Evolutionary conservation across 2,113 vertebrate genomes (phyloP), one percentile per base, ranked within the genome.

Genomic region (Marmota flaviventris): DNA sequence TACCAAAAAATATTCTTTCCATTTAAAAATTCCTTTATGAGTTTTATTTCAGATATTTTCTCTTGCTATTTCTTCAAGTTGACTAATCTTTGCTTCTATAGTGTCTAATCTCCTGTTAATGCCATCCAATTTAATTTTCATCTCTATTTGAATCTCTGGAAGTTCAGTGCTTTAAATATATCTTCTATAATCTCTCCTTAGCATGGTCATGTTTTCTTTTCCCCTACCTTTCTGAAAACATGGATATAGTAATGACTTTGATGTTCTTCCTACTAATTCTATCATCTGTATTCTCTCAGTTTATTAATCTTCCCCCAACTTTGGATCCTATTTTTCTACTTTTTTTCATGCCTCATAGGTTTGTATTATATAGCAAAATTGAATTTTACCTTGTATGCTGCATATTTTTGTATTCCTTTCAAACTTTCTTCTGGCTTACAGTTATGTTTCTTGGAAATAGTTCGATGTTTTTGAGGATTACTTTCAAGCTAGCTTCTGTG

Each of bases 401-500:
- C 24, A 58, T 69, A 32, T 81, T 37, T 51, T 82, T 61, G 12
- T 93, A 77, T 81, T 81, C 11, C 56, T 79, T 81, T 96, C 65
- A 61, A 76, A 9, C 18, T 32, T 91, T 96, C 61, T 12, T 93
- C 79, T 91, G 75, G 37, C 45, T 37, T 42, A 27, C 53, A 88
- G 37, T 81, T 95, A 87, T 53, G 8, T 84, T 85, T 81, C 65
- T 73, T 94, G 29, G 65, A 81, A 90, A 58, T 45, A 81, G 22
- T 85, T 88, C 37, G 4, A 37, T 85, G 20, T 34, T 61, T 95
- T 78, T 85, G 20, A 81, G 16, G 20, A 32, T 85, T 81, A 9
- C 17, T 82, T 81, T 86, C 90, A 58, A 81, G 18, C 18, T 81
- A 81, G 86, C n/a, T 85, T 96, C 69, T 48, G 29, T 89, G 56